phyloP scores from a whole-genome alignment of 2,797 vertebrate species.

The Atherinosoma microstoma region DNA sequence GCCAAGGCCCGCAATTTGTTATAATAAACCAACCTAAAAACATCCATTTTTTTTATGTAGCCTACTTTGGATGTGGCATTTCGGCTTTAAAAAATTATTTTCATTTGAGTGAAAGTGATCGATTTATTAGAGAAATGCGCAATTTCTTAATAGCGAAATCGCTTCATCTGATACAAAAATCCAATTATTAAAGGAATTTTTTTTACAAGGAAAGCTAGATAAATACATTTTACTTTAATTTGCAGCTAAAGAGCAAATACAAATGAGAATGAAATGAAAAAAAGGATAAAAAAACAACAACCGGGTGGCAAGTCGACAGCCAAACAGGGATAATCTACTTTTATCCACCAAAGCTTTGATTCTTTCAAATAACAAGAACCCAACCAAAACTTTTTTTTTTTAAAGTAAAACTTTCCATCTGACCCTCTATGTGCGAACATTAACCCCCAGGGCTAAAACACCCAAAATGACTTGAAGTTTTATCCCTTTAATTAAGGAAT shows the following conservation, averaged over 20 bases:
- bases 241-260: not conserved
- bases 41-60: slow-evolving; percentile 1
- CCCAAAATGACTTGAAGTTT: not conserved
- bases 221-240: not conserved
- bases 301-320: not conserved
- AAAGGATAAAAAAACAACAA: not conserved
- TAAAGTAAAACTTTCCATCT: not conserved
- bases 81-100: not conserved
- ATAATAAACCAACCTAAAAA: slow-evolving; percentile 62
- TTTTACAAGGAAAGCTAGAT: not conserved
- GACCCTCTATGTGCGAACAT: not conserved
- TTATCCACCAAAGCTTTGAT: not conserved
- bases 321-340: not conserved
- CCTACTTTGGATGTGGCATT: not conserved
- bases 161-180: not conserved
- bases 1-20: slow-evolving; percentile 64
- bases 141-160: not conserved
- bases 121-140: slow-evolving; percentile 7
- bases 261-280: not conserved
- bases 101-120: slow-evolving; percentile 1
- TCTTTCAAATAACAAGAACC: not conserved
- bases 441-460: not conserved
- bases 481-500: slow-evolving; percentile 49
- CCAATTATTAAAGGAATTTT: not conserved
- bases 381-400: not conserved